phyloP scores from a whole-genome alignment of 2,888 invertebrate species.

The Desoria tigrina region DNA sequence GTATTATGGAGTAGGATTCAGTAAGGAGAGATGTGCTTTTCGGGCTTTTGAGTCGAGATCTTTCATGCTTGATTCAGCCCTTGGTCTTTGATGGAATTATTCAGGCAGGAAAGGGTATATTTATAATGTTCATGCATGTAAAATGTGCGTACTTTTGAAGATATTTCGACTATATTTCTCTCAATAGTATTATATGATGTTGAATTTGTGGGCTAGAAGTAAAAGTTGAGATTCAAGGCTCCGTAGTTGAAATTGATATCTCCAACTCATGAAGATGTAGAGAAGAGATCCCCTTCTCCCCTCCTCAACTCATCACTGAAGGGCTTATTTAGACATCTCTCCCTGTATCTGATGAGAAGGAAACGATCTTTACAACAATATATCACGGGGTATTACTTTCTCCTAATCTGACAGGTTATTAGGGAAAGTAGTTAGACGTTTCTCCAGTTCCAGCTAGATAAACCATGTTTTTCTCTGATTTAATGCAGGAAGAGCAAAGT shows the following conservation, averaged over 20 bases:
- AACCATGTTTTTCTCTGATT: background rate
- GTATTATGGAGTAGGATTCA: too few relatives aligned
- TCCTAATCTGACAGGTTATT: slow-evolving; percentile 22
- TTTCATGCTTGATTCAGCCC: too few relatives aligned
- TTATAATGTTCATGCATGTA: background rate
- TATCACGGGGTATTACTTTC: slow-evolving; percentile 19
- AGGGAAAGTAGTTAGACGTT: slow-evolving; percentile 16
- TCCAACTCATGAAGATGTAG: background rate
- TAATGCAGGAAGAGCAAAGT: background rate
- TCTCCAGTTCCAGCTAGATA: slow-evolving; percentile 20
- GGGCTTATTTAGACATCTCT: slow-evolving; percentile 19
- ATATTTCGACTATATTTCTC: too few relatives aligned
- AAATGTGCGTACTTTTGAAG: too few relatives aligned
- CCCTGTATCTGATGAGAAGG: slow-evolving; percentile 16
- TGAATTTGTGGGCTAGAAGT: too few relatives aligned
- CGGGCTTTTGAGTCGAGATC: too few relatives aligned
- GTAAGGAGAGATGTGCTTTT: too few relatives aligned
- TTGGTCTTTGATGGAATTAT: too few relatives aligned
- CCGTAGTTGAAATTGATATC: background rate
- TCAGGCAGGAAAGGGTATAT: too few relatives aligned
- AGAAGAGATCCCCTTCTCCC: slow-evolving; percentile 2
- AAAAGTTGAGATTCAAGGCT: background rate
- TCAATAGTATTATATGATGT: too few relatives aligned
- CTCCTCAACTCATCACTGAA: background rate
- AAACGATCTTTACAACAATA: slow-evolving; percentile 14